Evolutionary conservation across 2,888 invertebrate genomes (phyloP), one percentile per base, ranked within the genome.

Genomic region (Elaeidobius kamerunicus): DNA sequence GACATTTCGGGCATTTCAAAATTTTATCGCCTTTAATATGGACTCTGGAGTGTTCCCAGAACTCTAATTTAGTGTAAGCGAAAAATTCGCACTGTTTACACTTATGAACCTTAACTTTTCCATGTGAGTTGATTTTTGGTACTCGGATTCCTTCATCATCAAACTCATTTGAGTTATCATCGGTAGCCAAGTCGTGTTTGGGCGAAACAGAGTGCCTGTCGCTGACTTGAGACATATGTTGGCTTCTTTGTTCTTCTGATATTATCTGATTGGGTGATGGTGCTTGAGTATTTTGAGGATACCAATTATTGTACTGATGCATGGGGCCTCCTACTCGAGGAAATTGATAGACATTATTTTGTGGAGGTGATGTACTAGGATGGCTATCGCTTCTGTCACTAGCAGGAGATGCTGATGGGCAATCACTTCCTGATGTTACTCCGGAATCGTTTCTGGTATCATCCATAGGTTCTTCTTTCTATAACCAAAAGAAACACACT

Each of bases 11-110:
- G 67, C 99, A 99, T 55, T 84, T 84, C 19, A 99, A 76, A 63
- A 91, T 81, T 69, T 96, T 96, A 63, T 98, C 97, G 0, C 85
- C 83, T 65, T 92, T 93, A 65, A 99, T 97, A 75, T 99, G 99
- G 15, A 81, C 79, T 48, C 86, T 84, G 17, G 85, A 83, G 71
- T 99, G 99, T 32, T 86, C 84, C 97, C 98, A 99, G 69, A 91
- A 95, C 49, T 91, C 91, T 14, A 88, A 76, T 74, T 98, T 98
- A 3, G 91, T 91, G 11, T 86, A 82, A 1, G 92, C 86, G 1
- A 88, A 81, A 63, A 86, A 88, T 45, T 84, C 83, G 69, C 98
- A 98, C 61, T 93, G 91, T 68, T 96, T 96, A 76, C 98, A 98
- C 67, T 88, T 87, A 73, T 90, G 89, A 0, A 85, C 85, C 74